Percentiles rank a stretch among this genome's conserved stretches.
Evolutionary conservation across 2,888 invertebrate genomes (phyloP).

Genomic region (Xylota sylvarum): DNA sequence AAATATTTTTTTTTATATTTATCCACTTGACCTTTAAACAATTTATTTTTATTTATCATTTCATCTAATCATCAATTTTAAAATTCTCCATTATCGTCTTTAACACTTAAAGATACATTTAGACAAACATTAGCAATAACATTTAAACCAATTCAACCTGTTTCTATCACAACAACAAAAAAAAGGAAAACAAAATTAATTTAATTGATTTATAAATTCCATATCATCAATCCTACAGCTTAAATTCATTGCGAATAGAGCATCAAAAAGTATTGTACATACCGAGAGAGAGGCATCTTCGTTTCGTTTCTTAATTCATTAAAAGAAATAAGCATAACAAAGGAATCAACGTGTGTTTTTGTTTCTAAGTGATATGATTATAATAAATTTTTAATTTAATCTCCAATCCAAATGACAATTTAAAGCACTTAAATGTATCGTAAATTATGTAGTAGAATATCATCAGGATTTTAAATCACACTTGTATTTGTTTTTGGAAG

Average conservation of each 20-base stretch:
- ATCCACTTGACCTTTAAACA: neutral
- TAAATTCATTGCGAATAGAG: slow-evolving; percentile 3
- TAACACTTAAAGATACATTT: slow-evolving; percentile 58
- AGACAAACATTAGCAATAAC: slow-evolving; percentile 47
- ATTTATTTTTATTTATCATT: slow-evolving; percentile 7
- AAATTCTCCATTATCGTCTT: slow-evolving; percentile 24
- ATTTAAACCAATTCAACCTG: slow-evolving; percentile 37
- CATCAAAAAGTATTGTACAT: neutral
- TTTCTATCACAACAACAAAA: slow-evolving; percentile 14
- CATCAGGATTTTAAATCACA: slow-evolving; percentile 27
- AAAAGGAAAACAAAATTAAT: neutral
- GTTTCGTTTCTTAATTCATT: slow-evolving; percentile 6
- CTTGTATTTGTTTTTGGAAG: slow-evolving; percentile 10
- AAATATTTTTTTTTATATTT: neutral
- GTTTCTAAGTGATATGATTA: slow-evolving; percentile 47
- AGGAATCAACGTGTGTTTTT: slow-evolving; percentile 25
- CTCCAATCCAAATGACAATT: slow-evolving; percentile 44
- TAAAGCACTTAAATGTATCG: slow-evolving; percentile 28
- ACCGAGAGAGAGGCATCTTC: no score
- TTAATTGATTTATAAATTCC: slow-evolving; percentile 51
- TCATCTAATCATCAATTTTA: neutral
- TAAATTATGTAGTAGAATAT: slow-evolving; percentile 50
- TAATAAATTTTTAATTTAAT: slow-evolving; percentile 52
- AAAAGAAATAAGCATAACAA: slow-evolving; percentile 28
- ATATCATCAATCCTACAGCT: slow-evolving; percentile 7